phyloP scores from a whole-genome alignment of 2,888 invertebrate genomes.

The Seira musarum region DNA sequence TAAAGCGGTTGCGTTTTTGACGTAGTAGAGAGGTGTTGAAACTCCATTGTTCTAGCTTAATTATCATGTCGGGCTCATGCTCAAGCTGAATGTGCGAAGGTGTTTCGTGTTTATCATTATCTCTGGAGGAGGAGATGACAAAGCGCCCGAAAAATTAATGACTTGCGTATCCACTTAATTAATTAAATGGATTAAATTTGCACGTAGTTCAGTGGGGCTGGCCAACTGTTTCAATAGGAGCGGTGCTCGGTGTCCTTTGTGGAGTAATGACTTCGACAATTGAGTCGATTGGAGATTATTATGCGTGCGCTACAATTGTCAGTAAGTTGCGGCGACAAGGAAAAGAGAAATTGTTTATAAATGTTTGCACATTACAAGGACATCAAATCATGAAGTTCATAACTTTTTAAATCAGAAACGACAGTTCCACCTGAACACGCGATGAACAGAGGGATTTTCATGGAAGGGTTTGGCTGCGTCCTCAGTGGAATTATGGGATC shows the following conservation, averaged over 20 bases:
- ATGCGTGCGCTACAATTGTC: conserved; percentile 83
- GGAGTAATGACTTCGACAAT: conserved; percentile 86
- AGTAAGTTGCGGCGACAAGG: conserved; percentile 45
- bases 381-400: neutral
- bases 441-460: conserved; percentile 88
- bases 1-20: too few relatives aligned
- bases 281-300: conserved; percentile 91
- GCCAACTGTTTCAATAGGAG: conserved; percentile 80
- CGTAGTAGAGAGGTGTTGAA: neutral
- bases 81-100: too few relatives aligned
- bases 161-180: too few relatives aligned
- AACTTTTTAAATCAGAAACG: conserved; percentile 78
- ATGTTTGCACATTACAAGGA: too few relatives aligned
- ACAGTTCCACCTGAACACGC: conserved; percentile 89
- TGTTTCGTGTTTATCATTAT: too few relatives aligned
- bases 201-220: conserved; percentile 85
- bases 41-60: neutral
- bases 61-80: neutral
- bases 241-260: conserved; percentile 84
- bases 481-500: conserved; percentile 89
- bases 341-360: neutral
- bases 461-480: conserved; percentile 88
- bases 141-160: too few relatives aligned
- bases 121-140: too few relatives aligned
- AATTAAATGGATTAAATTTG: conserved; percentile 26